These are phyloP conservation scores for Phyllostomus hastatus DNA, from an alignment of 2,113 vertebrate genomes.

Conservation along the genomic window DNA sequence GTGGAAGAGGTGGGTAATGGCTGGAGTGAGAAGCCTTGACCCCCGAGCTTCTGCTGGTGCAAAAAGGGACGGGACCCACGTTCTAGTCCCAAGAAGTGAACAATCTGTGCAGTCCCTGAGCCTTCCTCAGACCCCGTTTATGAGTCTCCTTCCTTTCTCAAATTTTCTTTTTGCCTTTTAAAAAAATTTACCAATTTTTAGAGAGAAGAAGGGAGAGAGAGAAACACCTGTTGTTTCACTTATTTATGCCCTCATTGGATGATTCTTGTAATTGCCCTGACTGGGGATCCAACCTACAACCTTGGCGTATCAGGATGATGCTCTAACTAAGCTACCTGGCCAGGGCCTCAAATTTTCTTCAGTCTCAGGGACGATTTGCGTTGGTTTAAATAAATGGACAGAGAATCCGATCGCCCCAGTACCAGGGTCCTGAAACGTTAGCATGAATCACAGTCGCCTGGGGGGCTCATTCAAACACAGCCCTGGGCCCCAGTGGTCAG, in stretches of 20 bases:
- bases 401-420: not conserved
- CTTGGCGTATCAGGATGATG: not conserved
- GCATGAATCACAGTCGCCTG: not conserved
- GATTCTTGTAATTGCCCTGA: not conserved
- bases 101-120: rapidly evolving
- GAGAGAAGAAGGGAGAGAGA: not conserved
- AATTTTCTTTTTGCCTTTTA: not conserved
- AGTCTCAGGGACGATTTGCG: not conserved
- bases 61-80: not conserved
- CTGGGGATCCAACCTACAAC: not conserved
- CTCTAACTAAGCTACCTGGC: not conserved
- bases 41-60: rapidly evolving
- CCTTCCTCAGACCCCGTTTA: no score
- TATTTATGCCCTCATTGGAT: not conserved
- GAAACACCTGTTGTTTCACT: not conserved
- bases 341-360: not conserved
- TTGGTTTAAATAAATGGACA: not conserved
- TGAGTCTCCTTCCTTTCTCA: not conserved
- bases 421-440: not conserved
- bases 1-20: rapidly evolving
- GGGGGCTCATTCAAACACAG: not conserved
- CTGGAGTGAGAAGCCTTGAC: not conserved
- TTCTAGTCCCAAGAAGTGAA: not conserved
- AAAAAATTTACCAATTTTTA: not conserved
- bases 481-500: not conserved